Evolutionary conservation across 2,797 vertebrate species (phyloP), one percentile per base, ranked within the genome.

Genomic region (Gouania willdenowi): DNA sequence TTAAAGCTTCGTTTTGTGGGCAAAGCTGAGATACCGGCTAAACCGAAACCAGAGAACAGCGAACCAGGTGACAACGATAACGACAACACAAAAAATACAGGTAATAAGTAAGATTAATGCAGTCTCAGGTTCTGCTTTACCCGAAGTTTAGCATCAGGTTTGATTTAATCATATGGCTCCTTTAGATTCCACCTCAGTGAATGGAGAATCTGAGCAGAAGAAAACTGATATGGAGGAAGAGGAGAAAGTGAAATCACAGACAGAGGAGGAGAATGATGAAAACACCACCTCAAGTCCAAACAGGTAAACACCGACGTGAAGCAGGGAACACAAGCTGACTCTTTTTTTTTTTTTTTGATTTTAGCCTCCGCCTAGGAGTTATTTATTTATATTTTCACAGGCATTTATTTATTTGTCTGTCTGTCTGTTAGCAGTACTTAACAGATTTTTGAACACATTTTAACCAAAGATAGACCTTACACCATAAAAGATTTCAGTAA

Each of bases 1-100:
- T 83, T 99, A 72, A 99, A 99, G 81, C 91, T 94, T 0, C 90
- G 92, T 11, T 94, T 98, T 66, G 84, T 98, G 50, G 94, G 93
- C 31, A 97, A 94, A 71, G 5, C 66, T 0, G 94, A 95, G 35
- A 52, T 73, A 0, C 55, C 83, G 27, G 83, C 80, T 79, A 97
- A 94, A 72, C 74, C 81, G 10, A 90, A 87, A 62, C 17, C 29
- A 0, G 82, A 87, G 4, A 39, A 72, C 32, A 85, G 88, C 56
- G 79, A 69, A 5, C 66, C 82, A 23, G 88, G n/a, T n/a, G n/a
- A 86, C 14, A 79, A 90, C 0, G 57, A 80, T 3, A 55, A 86
- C 1, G 89, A 88, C 66, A 87, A 89, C 1, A 0, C 40, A 25
- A 20, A 67, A 28, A 1, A 68, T 36, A 55, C 71, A 56, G 86